Conservation (phyloP, 2,113 vertebrate species). For the Nerophis ophidion region DNA sequence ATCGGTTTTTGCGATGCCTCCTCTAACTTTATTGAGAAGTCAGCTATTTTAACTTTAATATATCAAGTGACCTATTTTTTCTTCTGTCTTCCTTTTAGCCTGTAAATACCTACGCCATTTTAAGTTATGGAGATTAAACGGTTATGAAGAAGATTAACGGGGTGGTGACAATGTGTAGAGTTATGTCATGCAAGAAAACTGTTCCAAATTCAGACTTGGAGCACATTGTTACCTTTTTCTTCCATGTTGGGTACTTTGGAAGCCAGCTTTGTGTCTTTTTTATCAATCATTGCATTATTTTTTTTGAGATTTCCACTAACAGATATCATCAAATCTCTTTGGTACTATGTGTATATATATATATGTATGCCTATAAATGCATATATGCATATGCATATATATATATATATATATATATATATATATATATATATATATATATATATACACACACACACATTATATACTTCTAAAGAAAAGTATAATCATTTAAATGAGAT, state of each 20-base stretch:
- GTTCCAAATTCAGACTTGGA: slow-evolving; percentile 41
- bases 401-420: slow-evolving; percentile 27
- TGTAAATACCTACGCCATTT: slow-evolving; percentile 67
- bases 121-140: slow-evolving; percentile 32
- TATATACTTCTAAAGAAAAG: slow-evolving; percentile 39
- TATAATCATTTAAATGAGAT: slow-evolving; percentile 62
- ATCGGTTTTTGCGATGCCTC: slow-evolving; percentile 25
- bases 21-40: slow-evolving; percentile 39
- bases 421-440: neutral
- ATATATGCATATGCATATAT: too few species aligned
- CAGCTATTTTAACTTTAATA: slow-evolving; percentile 57
- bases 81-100: slow-evolving; percentile 44
- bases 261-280: neutral
- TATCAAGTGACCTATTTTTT: slow-evolving; percentile 41
- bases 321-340: slow-evolving; percentile 23
- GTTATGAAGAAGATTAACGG: slow-evolving; percentile 53
- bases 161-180: slow-evolving; percentile 30
- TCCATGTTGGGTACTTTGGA: too few species aligned
- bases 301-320: slow-evolving; percentile 19
- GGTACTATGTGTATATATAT: neutral
- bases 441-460: slow-evolving; percentile 55
- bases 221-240: slow-evolving; percentile 39
- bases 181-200: slow-evolving; percentile 39
- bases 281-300: slow-evolving; percentile 8
- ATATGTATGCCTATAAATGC: too few species aligned